These are phyloP conservation scores for Frankliniella intonsa DNA, from an alignment of 2,888 invertebrate species.

Conservation along the genomic window DNA sequence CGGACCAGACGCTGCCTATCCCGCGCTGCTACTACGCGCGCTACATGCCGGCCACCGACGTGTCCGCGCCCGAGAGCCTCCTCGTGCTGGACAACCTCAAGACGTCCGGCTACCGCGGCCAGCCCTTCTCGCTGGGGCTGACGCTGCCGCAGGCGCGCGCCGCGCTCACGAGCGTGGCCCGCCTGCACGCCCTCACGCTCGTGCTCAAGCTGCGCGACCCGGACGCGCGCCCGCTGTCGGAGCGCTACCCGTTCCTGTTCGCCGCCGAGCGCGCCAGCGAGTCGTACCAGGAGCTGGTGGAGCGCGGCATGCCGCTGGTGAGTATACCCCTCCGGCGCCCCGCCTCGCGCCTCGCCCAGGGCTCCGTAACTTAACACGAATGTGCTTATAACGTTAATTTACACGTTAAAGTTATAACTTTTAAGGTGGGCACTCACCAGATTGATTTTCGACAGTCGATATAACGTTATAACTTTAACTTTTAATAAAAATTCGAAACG, in stretches of 20 bases:
- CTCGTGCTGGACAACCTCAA: constrained; percentile 69
- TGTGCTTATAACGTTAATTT: no score
- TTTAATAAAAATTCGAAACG: no score
- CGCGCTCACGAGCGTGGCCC: constrained; percentile 66
- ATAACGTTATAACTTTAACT: no score
- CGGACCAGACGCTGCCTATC: constrained; percentile 58
- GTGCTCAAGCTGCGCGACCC: constrained; percentile 51
- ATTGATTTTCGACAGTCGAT: no score
- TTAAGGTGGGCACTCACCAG: no score
- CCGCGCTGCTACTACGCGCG: constrained; percentile 66
- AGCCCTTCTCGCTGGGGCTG: constrained; percentile 65
- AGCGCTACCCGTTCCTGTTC: constrained; percentile 64
- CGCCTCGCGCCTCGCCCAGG: no score
- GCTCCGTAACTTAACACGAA: no score
- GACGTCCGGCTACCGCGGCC: constrained; percentile 59
- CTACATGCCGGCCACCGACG: constrained; percentile 52
- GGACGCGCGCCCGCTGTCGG: constrained; percentile 48
- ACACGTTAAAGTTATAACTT: no score
- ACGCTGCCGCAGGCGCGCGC: constrained; percentile 60
- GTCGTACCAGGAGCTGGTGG: constrained; percentile 72
- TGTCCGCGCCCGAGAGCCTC: constrained; percentile 58
- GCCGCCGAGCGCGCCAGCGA: constrained; percentile 74
- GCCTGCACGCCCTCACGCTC: constrained; percentile 68
- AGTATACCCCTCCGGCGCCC: constrained; percentile 8
- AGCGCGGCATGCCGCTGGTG: constrained; percentile 70